Evolutionary conservation across 2,113 vertebrate species (phyloP), one percentile per base, ranked within the genome.

Genomic region (Nesogale talazaci): DNA sequence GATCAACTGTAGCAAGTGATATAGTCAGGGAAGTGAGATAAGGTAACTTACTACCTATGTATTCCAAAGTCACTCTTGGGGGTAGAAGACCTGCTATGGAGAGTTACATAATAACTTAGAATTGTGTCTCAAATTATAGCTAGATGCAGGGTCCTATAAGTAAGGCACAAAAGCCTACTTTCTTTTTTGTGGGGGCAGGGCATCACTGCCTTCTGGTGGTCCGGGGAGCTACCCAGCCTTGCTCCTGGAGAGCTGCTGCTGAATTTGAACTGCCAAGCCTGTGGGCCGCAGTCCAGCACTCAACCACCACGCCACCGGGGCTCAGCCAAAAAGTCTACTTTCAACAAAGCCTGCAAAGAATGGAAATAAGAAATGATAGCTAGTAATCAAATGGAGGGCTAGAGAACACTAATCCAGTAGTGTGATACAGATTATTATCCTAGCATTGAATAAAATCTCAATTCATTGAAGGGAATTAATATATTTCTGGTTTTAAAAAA

Each of bases 91-190:
- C 70, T 79, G 31, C 56, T 82, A 56, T 74, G 17, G 83, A 76
- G 63, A 89, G 91, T 79, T 94, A 94, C 22, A 88, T 36, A 86
- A 86, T 74, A 61, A 94, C 87, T 92, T 89, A 63, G 3, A 93
- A 79, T 78, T 78, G 87, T 52, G 83, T 6, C 86, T 63, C 61
- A 87, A 84, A 87, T 19, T 88, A 69, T 31, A 87, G 69, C 22
- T 89, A 78, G 69, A 82, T 57, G 67, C 52, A 86, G 40, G n/a
- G 27, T 70, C 6, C 25, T 59, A 77, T 22, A 86, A 65, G 91
- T 52, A 94, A 87, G 82, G 56, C 23, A 90, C 38, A 89, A 78
- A 93, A 89, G 6, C 34, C 34, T 29, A 31, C 9, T n/a, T n/a
- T n/a, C n/a, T n/a, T n/a, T n/a, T n/a, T n/a, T n/a, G n/a, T n/a